Evolutionary conservation across 2,888 invertebrate genomes (phyloP), one percentile per base, ranked within the genome.

Genomic region (Agriopis leucophaearia): DNA sequence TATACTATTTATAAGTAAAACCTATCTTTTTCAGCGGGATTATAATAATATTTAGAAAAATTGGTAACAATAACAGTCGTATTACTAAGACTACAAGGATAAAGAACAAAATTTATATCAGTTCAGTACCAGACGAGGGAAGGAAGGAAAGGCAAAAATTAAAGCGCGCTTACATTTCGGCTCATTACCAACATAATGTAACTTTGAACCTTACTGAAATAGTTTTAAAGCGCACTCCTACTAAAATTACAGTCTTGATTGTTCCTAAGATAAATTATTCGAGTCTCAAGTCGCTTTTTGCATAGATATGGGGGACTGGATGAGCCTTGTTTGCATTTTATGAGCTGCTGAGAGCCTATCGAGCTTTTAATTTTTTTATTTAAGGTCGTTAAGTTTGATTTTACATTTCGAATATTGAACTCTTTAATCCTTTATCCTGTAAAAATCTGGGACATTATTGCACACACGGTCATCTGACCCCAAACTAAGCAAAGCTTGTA

Each of bases 241-340:
- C 84, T 84, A 85, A 90, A 89, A 89, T 91, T 89, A 90, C 89
- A 82, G 85, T 81, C 88, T 88, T 91, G 90, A 92, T 91, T 92
- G 90, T 88, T 86, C 84, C 81, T 79, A 86, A 89, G 91, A 92
- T 89, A 90, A 92, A 91, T 91, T 90, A 89, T 88, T 85, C 84
- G 71, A 80, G 87, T 86, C 88, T 85, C 68, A 81, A 87, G 87
- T 79, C 81, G 78, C 82, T 83, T 55, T 71, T 69, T 62, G 64
- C 74, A 66, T 62, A 59, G 75, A 76, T 70, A 52, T 44, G 64
- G 44, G 16, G 10, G 38, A 47, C 82, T 85, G 71, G 83, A 86
- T 77, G 69, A 52, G 79, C 45, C 74, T 52, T 62, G 63, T 55
- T 67, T 62, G 59, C 63, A 63, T 58, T 56, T 58, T 45, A 55